Conservation (phyloP, 2,797 vertebrate genomes). For the Sebastes wilsoni region DNA sequence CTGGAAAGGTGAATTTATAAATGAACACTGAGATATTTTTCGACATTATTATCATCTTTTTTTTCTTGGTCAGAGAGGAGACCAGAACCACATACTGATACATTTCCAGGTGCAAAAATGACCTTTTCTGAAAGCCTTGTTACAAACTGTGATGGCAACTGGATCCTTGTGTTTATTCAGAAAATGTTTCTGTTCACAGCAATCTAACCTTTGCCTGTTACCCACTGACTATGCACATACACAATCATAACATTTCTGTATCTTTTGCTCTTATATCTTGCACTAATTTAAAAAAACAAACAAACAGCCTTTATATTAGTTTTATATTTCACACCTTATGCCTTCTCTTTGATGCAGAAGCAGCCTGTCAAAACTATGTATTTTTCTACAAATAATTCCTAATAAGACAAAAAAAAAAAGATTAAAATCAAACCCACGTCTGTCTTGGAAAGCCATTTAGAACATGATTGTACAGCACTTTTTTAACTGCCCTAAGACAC, state of each 20-base stretch:
- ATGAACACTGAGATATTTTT: conserved; percentile 32
- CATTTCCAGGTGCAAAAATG: conserved; percentile 35
- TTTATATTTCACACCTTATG: conserved; percentile 47
- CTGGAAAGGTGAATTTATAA: conserved; percentile 24
- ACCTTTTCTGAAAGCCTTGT: conserved; percentile 34
- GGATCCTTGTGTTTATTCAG: conserved; percentile 45
- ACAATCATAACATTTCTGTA: conserved; percentile 21
- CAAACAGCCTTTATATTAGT: conserved; percentile 24
- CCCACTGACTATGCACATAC: conserved; percentile 22
- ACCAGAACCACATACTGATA: conserved; percentile 26
- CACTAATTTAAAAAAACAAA: conserved; percentile 48
- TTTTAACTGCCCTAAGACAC: conserved; percentile 24
- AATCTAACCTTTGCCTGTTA: conserved; percentile 32
- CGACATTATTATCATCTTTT: neutral
- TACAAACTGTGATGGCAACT: conserved; percentile 61
- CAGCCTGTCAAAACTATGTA: conserved; percentile 45
- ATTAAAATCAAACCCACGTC: conserved; percentile 69
- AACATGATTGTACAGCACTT: conserved; percentile 70
- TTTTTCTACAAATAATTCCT: conserved; percentile 56
- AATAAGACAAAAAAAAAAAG: conserved; percentile 6
- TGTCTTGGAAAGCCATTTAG: conserved; percentile 84
- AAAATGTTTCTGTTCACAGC: conserved; percentile 39
- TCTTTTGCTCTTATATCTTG: conserved; percentile 51
- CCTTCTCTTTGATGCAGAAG: conserved; percentile 41
- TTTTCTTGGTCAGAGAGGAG: conserved; percentile 10